Percentiles rank a stretch among this genome's conserved stretches.
Evolutionary conservation across 2,113 vertebrate genomes (phyloP).

Genomic region (Bostrychus sinensis): DNA sequence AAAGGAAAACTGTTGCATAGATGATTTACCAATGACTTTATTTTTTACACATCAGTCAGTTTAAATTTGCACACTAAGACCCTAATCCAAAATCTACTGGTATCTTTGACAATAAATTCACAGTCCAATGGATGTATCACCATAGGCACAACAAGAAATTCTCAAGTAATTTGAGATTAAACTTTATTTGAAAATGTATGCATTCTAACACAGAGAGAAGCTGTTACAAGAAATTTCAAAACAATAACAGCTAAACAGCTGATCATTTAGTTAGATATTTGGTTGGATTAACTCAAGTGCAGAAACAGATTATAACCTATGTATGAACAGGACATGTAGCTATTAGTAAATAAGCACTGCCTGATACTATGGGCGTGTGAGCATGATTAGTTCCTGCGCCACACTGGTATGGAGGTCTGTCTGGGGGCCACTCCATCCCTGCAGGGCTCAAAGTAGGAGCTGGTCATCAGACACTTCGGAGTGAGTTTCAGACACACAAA

Average conservation of each 20-base stretch:
- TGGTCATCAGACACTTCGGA: slow-evolving; percentile 41
- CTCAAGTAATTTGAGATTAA: neutral
- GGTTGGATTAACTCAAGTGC: too few species aligned
- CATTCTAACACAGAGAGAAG: neutral
- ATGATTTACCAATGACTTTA: too few species aligned
- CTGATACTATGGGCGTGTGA: neutral
- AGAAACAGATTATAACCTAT: neutral
- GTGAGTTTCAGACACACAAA: slow-evolving; percentile 75
- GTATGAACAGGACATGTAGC: neutral
- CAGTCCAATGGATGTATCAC: neutral
- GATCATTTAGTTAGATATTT: too few species aligned
- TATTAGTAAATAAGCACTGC: neutral
- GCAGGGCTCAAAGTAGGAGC: slow-evolving; percentile 44
- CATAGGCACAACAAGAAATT: neutral
- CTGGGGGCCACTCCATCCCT: slow-evolving; percentile 57
- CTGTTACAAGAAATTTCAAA: neutral
- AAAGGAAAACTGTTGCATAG: too few species aligned
- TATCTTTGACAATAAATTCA: neutral
- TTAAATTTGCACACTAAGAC: too few species aligned
- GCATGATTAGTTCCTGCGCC: slow-evolving; percentile 19
- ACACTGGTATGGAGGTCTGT: slow-evolving; percentile 69
- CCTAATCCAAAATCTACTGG: too few species aligned
- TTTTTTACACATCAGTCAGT: too few species aligned
- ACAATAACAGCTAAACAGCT: too few species aligned
- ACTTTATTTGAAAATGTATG: slow-evolving; percentile 1